Percentiles rank a stretch among this genome's conserved stretches.
Evolutionary conservation across 2,113 vertebrate species (phyloP).

Genomic region (Callorhinus ursinus): DNA sequence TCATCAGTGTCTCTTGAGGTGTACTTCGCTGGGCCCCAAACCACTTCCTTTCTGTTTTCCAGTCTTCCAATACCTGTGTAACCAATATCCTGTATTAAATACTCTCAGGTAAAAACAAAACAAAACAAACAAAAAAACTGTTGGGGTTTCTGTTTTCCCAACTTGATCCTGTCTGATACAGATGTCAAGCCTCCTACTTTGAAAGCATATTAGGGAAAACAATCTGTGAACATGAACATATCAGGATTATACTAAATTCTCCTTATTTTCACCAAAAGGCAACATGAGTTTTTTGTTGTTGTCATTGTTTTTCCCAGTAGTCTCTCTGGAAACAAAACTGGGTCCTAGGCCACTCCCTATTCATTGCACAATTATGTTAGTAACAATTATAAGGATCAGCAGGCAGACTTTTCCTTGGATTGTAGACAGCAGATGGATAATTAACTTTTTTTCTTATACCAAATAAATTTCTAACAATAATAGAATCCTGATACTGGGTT

Average conservation of each 20-base stretch:
- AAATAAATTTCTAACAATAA: not conserved
- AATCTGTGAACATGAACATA: not conserved
- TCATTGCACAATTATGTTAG: not conserved
- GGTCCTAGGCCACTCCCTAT: no score
- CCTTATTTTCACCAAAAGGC: not conserved
- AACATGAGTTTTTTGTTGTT: not conserved
- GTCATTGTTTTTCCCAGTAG: not conserved
- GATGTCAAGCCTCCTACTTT: not conserved
- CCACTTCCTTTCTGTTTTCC: not conserved
- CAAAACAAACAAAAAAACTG: not conserved
- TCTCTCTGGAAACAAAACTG: not conserved
- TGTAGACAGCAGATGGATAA: not conserved
- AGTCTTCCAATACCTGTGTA: not conserved
- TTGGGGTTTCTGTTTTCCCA: not conserved
- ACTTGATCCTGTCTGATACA: not conserved
- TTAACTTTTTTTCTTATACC: not conserved
- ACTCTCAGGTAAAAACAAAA: not conserved
- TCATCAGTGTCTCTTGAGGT: not conserved
- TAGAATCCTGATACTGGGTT: not conserved
- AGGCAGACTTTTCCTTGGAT: not conserved
- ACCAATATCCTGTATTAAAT: not conserved
- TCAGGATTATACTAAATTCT: not conserved
- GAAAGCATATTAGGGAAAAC: not conserved
- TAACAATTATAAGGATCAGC: not conserved
- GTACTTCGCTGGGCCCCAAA: not conserved